Evolutionary conservation across 2,888 invertebrate genomes (phyloP).

Genomic region (Gari tellinella): DNA sequence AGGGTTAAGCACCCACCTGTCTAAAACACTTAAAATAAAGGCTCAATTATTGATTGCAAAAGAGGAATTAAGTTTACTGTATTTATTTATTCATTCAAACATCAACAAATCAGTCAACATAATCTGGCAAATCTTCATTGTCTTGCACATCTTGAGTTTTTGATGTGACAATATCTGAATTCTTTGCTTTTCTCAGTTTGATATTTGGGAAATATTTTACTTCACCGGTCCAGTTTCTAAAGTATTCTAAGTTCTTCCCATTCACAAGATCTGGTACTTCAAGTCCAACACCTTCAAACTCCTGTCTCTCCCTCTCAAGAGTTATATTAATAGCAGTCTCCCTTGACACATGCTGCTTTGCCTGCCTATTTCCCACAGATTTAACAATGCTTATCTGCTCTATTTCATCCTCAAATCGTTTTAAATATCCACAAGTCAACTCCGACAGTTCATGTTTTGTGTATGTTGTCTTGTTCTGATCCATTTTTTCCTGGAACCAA

Average conservation of each 20-base stretch:
- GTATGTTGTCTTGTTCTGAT: slow-evolving; percentile 86
- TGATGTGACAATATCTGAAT: slow-evolving; percentile 56
- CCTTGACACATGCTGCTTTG: slow-evolving; percentile 91
- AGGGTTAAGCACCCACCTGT: too few species aligned
- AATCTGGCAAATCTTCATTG: slow-evolving; percentile 33
- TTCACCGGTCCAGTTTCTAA: slow-evolving; percentile 84
- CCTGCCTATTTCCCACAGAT: slow-evolving; percentile 90
- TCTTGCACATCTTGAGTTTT: background rate
- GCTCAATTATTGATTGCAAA: too few species aligned
- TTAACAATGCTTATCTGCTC: slow-evolving; percentile 92
- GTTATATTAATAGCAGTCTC: slow-evolving; percentile 92
- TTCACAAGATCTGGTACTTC: slow-evolving; percentile 91
- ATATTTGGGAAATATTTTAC: slow-evolving; percentile 71
- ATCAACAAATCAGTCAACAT: slow-evolving; percentile 21
- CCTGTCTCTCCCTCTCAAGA: slow-evolving; percentile 89
- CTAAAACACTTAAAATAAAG: too few species aligned
- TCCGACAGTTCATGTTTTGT: slow-evolving; percentile 87
- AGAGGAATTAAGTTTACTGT: too few species aligned
- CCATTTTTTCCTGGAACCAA: slow-evolving; percentile 91
- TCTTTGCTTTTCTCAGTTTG: slow-evolving; percentile 69
- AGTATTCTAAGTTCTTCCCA: slow-evolving; percentile 87
- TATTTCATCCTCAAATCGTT: slow-evolving; percentile 91
- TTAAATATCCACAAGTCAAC: slow-evolving; percentile 85
- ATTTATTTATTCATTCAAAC: too few species aligned
- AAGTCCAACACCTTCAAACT: slow-evolving; percentile 91